These are phyloP conservation scores for Tetranychus truncatus DNA, from an alignment of 2,888 invertebrate species.

Conservation along the genomic window DNA sequence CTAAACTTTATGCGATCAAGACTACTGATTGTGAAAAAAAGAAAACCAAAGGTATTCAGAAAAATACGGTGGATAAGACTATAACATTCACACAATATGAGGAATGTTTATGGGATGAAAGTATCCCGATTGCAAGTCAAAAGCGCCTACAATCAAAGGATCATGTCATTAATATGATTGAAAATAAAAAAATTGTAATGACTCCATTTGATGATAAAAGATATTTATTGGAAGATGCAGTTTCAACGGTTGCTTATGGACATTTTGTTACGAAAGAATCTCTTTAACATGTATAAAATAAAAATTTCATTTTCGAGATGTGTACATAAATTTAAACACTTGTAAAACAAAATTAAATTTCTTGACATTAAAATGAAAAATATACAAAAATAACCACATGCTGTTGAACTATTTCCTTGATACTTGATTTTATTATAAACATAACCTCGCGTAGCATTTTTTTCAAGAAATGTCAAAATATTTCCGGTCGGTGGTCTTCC, in stretches of 20 bases:
- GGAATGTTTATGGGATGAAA: neutral
- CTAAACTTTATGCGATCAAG: neutral
- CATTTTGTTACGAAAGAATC: neutral
- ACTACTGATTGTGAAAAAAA: neutral
- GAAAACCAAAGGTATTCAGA: neutral
- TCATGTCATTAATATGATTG: neutral
- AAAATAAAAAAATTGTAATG: neutral
- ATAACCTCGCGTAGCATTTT: neutral
- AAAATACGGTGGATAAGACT: neutral
- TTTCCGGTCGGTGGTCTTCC: neutral
- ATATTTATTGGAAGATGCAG: neutral
- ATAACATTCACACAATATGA: neutral
- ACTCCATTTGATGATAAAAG: neutral
- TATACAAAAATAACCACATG: constrained; percentile 8
- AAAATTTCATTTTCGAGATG: neutral
- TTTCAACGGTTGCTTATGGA: neutral
- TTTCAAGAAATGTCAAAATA: neutral
- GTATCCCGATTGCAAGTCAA: neutral
- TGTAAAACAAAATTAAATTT: neutral
- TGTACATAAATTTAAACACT: neutral
- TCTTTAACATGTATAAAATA: neutral
- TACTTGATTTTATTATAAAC: neutral
- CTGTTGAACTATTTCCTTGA: neutral
- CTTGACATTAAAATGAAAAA: neutral
- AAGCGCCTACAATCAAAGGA: neutral